These are phyloP conservation scores for Otolemur garnettii DNA, from an alignment of 2,113 vertebrate species.

Conservation along the genomic window DNA sequence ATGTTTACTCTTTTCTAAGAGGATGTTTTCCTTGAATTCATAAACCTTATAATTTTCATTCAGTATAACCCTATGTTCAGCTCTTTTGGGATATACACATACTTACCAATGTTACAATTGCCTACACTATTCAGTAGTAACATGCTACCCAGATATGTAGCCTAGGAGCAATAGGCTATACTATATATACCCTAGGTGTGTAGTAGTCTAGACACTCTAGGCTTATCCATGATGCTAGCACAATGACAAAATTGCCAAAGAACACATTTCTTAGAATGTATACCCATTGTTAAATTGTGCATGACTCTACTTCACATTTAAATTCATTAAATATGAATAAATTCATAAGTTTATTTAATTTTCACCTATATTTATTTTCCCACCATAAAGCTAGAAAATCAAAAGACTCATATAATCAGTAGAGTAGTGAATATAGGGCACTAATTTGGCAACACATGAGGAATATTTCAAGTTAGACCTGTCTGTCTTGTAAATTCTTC, in stretches of 20 bases:
- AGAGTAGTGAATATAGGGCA: background rate
- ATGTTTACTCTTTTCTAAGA: background rate
- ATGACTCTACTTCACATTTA: background rate
- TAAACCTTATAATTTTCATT: too few relatives aligned
- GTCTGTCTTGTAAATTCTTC: background rate
- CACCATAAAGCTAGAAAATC: background rate
- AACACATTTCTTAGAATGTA: background rate
- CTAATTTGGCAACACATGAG: background rate
- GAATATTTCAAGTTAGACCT: conserved; percentile 1
- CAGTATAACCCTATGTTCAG: background rate
- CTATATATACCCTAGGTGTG: background rate
- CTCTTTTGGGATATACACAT: background rate
- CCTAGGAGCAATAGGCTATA: background rate
- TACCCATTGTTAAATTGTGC: background rate
- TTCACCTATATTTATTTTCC: background rate
- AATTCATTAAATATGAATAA: background rate
- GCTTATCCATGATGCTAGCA: background rate
- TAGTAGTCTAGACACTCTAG: background rate
- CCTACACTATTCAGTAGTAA: background rate
- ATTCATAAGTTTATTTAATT: background rate
- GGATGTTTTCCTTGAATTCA: too few relatives aligned
- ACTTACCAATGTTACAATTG: background rate
- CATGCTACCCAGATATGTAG: background rate
- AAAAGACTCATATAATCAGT: background rate
- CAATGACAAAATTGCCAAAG: background rate